Conservation (phyloP, 1,140 invertebrate genomes). For the Globodera rostochiensis region DNA sequence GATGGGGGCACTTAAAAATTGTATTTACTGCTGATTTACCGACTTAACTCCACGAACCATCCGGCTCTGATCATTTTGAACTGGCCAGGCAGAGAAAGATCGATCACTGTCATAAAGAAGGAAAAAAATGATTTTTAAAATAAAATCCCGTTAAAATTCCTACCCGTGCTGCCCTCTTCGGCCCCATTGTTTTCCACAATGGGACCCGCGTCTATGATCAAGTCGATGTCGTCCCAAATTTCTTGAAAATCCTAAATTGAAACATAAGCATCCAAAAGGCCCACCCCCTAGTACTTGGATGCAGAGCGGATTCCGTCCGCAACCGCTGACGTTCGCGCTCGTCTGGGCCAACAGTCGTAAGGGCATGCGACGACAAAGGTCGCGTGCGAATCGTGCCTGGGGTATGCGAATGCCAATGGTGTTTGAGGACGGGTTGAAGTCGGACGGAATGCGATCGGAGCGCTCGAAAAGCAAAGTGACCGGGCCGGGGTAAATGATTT, state of each 20-base stretch:
- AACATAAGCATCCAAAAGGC: not conserved
- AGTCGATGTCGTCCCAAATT: constrained; percentile 35
- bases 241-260: constrained; percentile 39
- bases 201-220: constrained; percentile 35
- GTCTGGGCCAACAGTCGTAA: constrained; percentile 43
- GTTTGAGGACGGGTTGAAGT: constrained; percentile 32
- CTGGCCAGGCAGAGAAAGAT: constrained; percentile 35
- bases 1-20: constrained; percentile 15
- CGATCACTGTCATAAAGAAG: not conserved
- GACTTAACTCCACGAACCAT: constrained; percentile 21
- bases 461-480: constrained; percentile 47
- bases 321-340: constrained; percentile 49
- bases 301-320: constrained; percentile 32
- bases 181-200: constrained; percentile 36
- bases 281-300: constrained; percentile 23
- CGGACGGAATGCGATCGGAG: constrained; percentile 20
- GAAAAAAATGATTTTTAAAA: no score
- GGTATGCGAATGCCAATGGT: constrained; percentile 47
- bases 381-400: constrained; percentile 37
- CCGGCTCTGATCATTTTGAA: constrained; percentile 28
- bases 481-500: constrained; percentile 41
- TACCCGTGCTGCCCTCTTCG: constrained; percentile 31
- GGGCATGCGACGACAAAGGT: constrained; percentile 38
- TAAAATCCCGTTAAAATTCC: no score
- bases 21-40: not conserved